A percentile compares a stretch with the other conserved stretches of the same genome.
Conservation (phyloP, 2,888 invertebrate species). For the Acrobeloides nanus region DNA sequence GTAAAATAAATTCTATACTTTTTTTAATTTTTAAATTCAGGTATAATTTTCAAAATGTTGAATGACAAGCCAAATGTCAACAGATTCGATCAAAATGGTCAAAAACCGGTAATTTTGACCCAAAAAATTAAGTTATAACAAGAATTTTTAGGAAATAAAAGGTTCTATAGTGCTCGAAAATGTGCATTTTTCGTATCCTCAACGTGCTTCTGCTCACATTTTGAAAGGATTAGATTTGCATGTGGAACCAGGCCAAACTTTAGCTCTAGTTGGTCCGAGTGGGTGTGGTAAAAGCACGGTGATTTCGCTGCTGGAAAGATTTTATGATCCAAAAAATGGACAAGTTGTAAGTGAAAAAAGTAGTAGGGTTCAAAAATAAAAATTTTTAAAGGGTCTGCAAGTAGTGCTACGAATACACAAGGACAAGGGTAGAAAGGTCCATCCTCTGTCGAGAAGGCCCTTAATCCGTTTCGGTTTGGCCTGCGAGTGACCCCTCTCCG, state of each 20-base stretch:
- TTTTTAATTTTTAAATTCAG: constrained; percentile 54
- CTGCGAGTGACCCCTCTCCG: no score
- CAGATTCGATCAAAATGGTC: no score
- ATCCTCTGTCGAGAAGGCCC: no score
- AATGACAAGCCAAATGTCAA: constrained; percentile 49
- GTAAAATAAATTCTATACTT: no score
- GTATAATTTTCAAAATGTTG: constrained; percentile 49
- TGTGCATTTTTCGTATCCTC: constrained; percentile 54
- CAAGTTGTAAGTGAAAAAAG: constrained; percentile 61
- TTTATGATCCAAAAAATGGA: constrained; percentile 71
- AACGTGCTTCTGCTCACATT: constrained; percentile 29
- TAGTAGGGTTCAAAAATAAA: no score
- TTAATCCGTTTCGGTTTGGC: no score
- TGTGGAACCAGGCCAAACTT: constrained; percentile 8
- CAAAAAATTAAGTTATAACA: no score
- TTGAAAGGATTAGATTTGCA: constrained; percentile 10
- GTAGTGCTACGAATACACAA: no score
- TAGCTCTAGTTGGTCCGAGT: constrained; percentile 54
- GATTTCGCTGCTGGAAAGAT: constrained; percentile 64
- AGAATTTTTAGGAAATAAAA: no score
- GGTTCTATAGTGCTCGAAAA: constrained; percentile 31
- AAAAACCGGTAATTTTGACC: no score
- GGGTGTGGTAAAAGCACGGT: constrained; percentile 57
- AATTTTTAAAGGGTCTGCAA: no score
- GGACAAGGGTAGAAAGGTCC: no score